These are phyloP conservation scores for Strigamia crassipes DNA, from an alignment of 2,888 invertebrate genomes.

Conservation along the genomic window DNA sequence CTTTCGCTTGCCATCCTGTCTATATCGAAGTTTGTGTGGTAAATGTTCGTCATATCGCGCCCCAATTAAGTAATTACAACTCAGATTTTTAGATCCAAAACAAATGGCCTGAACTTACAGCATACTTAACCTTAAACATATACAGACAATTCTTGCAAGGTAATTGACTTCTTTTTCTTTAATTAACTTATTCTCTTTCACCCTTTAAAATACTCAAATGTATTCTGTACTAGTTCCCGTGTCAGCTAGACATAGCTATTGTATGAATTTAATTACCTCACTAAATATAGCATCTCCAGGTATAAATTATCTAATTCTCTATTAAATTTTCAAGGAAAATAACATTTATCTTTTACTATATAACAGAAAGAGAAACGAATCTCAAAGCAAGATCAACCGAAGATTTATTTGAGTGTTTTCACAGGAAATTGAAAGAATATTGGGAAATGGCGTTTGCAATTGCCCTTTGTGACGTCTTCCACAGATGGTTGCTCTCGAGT, in stretches of 20 bases:
- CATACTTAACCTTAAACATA: neutral
- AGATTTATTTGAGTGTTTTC: neutral
- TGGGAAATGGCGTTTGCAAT: neutral
- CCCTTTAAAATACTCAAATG: neutral
- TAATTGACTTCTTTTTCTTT: neutral
- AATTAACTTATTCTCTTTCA: neutral
- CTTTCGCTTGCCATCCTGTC: neutral
- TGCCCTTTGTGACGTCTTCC: neutral
- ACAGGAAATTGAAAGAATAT: neutral
- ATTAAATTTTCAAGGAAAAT: too few species aligned
- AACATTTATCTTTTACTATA: neutral
- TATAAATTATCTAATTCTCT: neutral
- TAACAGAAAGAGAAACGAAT: neutral
- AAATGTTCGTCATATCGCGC: neutral
- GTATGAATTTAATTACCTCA: neutral
- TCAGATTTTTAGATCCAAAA: neutral
- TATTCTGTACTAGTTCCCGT: neutral
- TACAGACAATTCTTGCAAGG: conserved; percentile 16
- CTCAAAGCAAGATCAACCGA: neutral
- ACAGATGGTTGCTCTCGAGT: neutral
- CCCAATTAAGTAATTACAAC: neutral
- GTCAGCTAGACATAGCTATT: neutral
- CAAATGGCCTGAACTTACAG: neutral
- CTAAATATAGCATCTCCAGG: neutral
- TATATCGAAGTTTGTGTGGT: neutral